Evolutionary conservation across 2,797 vertebrate genomes (phyloP), one percentile per base, ranked within the genome.

Genomic region (Pseudochromis fuscus): DNA sequence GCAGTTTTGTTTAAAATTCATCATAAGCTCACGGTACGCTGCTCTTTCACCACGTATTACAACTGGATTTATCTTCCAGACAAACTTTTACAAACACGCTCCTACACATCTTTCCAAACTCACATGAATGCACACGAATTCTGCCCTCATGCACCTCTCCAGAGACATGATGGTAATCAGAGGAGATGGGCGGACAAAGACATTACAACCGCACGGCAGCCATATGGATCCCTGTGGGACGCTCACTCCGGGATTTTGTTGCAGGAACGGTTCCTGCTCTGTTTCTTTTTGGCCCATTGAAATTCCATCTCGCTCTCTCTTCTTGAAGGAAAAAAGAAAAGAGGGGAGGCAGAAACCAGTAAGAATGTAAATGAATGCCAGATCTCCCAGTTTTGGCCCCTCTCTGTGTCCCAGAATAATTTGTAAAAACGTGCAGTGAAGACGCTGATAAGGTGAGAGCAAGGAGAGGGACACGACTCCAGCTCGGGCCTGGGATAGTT

Each of bases 331-430:
- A 56, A 70, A 50, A 45, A 35, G 10, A 62, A 25, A 72, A 50
- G 24, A 58, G 50, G 44, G 77, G 62, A 79, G 49, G 67, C 62
- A 63, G n/a, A 84, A 84, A 88, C 73, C 76, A 87, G 77, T 71
- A 89, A 90, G 84, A 91, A 91, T 90, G 89, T 89, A 91, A 92
- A 91, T 91, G 67, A 88, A 87, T 82, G 62, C 88, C 88, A 91
- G 89, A 90, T 89, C 78, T 77, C 57, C 62, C 27, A 67, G 66
- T 72, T 75, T 68, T 84, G 60, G 67, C 75, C 66, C 57, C 64
- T 59, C 67, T 68, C 40, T 69, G 13, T 38, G 40, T 77, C 62
- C 42, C 28, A 30, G 65, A 82, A 74, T 86, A 57, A 88, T 87
- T 79, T 79, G 75, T 77, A 75, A 81, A 81, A 81, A 79, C 21